phyloP scores from a whole-genome alignment of 2,113 vertebrate species.

The Lutjanus erythropterus region DNA sequence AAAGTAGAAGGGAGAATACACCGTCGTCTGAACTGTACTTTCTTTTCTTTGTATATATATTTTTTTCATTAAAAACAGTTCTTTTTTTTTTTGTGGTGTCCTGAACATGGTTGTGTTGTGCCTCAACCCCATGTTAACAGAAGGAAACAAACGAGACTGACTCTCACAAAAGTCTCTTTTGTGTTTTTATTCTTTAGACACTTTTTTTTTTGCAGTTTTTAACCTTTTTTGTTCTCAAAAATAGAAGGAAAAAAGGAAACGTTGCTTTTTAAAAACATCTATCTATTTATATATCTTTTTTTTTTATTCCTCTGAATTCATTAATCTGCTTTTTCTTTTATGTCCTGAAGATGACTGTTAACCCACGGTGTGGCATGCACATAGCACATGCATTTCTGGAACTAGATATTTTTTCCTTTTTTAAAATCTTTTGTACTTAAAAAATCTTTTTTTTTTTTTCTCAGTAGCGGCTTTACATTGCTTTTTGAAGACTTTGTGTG shows the following conservation, averaged over 20 bases:
- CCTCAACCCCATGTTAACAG: constrained; percentile 82
- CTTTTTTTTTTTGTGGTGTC: constrained; percentile 78
- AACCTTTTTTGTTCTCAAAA: constrained; percentile 90
- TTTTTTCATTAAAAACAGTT: constrained; percentile 78
- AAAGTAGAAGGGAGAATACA: constrained; percentile 78
- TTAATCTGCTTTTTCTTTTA: constrained; percentile 82
- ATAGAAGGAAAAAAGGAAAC: constrained; percentile 91
- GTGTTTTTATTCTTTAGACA: constrained; percentile 81
- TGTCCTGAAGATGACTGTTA: constrained; percentile 89
- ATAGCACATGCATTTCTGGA: constrained; percentile 90
- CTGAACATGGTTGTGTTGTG: constrained; percentile 82
- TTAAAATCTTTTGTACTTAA: constrained; percentile 80
- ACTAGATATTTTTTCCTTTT: constrained; percentile 84
- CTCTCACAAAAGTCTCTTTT: constrained; percentile 82
- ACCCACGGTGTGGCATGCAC: constrained; percentile 90
- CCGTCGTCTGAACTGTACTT: constrained; percentile 77
- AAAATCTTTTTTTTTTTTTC: constrained; percentile 73
- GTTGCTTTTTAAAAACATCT: constrained; percentile 87
- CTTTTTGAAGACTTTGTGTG: constrained; percentile 83
- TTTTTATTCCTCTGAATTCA: constrained; percentile 78
- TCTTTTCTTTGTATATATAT: constrained; percentile 65
- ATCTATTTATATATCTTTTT: constrained; percentile 82
- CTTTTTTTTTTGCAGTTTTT: constrained; percentile 77
- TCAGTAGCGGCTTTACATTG: constrained; percentile 85
- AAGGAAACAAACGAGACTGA: constrained; percentile 79